These are phyloP conservation scores for Caenorhabditis uteleia DNA, from an alignment of 2,888 invertebrate species.

Conservation along the genomic window DNA sequence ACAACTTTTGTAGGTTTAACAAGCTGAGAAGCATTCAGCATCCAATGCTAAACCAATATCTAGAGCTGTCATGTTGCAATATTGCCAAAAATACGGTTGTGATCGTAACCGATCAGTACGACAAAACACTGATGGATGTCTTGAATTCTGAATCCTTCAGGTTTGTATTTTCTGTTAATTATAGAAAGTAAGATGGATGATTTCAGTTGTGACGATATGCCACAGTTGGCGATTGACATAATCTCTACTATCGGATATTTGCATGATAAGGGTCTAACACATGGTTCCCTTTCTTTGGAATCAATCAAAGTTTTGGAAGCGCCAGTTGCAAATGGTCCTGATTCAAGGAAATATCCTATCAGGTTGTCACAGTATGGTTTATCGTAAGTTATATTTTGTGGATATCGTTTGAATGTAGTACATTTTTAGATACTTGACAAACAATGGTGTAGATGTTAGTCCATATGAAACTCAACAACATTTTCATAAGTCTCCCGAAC, in stretches of 20 bases:
- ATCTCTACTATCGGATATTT: conserved; percentile 37
- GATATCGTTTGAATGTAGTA: neutral
- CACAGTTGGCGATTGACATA: too few relatives aligned
- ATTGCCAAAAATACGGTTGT: conserved; percentile 55
- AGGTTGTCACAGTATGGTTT: conserved; percentile 15
- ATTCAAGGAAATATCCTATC: conserved; percentile 3
- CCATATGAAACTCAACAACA: conserved; percentile 2
- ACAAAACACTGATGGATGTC: too few relatives aligned
- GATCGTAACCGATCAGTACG: conserved; percentile 71
- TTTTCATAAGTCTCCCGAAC: conserved; percentile 4
- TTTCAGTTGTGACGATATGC: too few relatives aligned
- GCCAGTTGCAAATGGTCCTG: too few relatives aligned
- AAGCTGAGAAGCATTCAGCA: conserved; percentile 45
- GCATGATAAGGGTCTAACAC: conserved; percentile 24
- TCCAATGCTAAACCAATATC: conserved; percentile 83
- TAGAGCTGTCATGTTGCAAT: conserved; percentile 81
- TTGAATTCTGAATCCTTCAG: too few relatives aligned
- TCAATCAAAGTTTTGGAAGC: neutral
- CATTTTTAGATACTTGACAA: conserved; percentile 21
- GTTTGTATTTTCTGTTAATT: too few relatives aligned
- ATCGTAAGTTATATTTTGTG: conserved; percentile 10
- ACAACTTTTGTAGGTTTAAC: conserved; percentile 30
- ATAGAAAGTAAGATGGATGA: too few relatives aligned
- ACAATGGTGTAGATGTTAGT: conserved; percentile 17
- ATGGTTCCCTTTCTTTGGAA: conserved; percentile 20